Conservation (phyloP, 2,888 invertebrate genomes). For the Papilio demoleus region DNA sequence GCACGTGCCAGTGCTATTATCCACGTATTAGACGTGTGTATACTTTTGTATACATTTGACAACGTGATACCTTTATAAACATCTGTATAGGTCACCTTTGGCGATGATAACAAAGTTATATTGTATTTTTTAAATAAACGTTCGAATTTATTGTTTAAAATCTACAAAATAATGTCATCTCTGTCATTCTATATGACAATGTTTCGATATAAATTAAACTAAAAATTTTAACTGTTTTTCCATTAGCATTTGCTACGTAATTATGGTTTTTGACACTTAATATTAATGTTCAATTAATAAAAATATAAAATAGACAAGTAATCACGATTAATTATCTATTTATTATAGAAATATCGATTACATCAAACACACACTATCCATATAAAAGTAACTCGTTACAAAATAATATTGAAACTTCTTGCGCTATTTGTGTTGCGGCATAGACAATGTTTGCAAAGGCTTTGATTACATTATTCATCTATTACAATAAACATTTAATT, state of each 20-base stretch:
- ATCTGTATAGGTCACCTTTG: not conserved
- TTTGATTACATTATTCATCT: slow-evolving; percentile 9
- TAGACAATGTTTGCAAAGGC: slow-evolving; percentile 25
- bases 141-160: too few relatives aligned
- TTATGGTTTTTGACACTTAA: too few relatives aligned
- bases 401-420: slow-evolving; percentile 32
- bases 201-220: too few relatives aligned
- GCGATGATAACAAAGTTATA: not conserved
- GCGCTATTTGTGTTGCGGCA: slow-evolving; percentile 16
- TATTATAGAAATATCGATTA: slow-evolving; percentile 10
- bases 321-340: not conserved
- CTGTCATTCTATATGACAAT: too few relatives aligned
- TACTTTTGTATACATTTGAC: slow-evolving; percentile 7
- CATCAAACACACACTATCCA: not conserved
- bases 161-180: too few relatives aligned
- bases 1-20: slow-evolving; percentile 5
- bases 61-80: slow-evolving; percentile 22
- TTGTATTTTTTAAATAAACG: too few relatives aligned
- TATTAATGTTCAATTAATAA: not conserved
- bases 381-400: slow-evolving; percentile 12
- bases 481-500: slow-evolving; percentile 13
- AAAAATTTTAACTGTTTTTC: too few relatives aligned
- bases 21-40: not conserved
- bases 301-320: not conserved
- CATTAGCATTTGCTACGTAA: too few relatives aligned